These are phyloP conservation scores for Acanthurus tractus DNA, from an alignment of 2,797 vertebrate genomes.

Conservation along the genomic window DNA sequence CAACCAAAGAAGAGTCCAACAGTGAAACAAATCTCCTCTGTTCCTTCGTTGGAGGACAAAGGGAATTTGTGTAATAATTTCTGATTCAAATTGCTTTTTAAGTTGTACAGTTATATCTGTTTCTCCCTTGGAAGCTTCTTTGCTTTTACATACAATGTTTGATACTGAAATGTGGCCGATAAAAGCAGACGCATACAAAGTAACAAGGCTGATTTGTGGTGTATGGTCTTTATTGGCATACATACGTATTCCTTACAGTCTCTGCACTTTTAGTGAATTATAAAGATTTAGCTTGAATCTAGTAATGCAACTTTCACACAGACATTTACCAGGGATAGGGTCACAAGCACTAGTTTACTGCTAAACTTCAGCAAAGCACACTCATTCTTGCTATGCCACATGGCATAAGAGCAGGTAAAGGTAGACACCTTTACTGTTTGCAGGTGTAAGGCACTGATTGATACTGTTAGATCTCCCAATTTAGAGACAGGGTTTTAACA, in stretches of 20 bases:
- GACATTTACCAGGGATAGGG: conserved; percentile 46
- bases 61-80: not conserved
- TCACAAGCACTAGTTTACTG: conserved; percentile 68
- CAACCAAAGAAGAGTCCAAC: not conserved
- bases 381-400: conserved; percentile 60
- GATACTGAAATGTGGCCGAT: conserved; percentile 7
- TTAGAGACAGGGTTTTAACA: conserved; percentile 67
- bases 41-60: not conserved
- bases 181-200: conserved; percentile 23
- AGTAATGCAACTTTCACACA: conserved; percentile 73
- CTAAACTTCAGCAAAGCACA: conserved; percentile 73
- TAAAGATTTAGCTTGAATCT: conserved; percentile 68
- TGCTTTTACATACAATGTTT: not conserved
- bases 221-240: conserved; percentile 83
- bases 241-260: conserved; percentile 77
- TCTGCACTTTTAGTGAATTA: conserved; percentile 74
- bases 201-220: conserved; percentile 37
- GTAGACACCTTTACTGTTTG: conserved; percentile 65
- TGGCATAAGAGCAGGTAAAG: conserved; percentile 64
- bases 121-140: not conserved
- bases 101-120: not conserved
- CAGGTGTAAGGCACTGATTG: conserved; percentile 87
- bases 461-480: conserved; percentile 69
- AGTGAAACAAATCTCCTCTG: conserved; percentile 6
- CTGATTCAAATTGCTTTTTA: not conserved